Evolutionary conservation across 2,888 invertebrate species (phyloP).

Genomic region (Cinara cedri): DNA sequence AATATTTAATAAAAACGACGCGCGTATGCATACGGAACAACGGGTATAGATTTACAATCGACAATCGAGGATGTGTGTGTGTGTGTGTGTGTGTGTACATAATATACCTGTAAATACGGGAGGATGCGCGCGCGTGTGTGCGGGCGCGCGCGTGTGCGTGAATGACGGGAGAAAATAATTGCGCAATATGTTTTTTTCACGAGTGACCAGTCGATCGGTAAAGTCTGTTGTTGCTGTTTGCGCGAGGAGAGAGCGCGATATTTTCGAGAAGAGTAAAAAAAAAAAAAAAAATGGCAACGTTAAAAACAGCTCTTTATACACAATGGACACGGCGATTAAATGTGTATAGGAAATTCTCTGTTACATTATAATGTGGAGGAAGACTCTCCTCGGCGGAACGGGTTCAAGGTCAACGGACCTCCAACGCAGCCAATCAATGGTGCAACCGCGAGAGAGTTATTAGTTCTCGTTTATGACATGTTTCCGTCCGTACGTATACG

Average conservation of each 20-base stretch:
- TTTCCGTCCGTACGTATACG: slow-evolving; percentile 27
- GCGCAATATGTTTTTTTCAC: not conserved
- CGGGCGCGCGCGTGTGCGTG: not conserved
- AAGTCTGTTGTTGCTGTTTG: slow-evolving; percentile 12
- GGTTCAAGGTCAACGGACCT: slow-evolving; percentile 57
- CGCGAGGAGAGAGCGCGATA: slow-evolving; percentile 22
- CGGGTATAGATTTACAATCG: slow-evolving; percentile 15
- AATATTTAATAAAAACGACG: not conserved
- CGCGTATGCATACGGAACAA: too few relatives aligned
- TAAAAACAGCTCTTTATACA: slow-evolving; percentile 34
- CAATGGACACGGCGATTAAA: slow-evolving; percentile 51
- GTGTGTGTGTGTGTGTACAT: not conserved
- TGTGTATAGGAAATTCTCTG: slow-evolving; percentile 53
- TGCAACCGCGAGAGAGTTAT: slow-evolving; percentile 47
- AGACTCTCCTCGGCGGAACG: slow-evolving; percentile 50
- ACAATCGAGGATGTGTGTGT: slow-evolving; percentile 6
- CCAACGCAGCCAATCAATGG: slow-evolving; percentile 52
- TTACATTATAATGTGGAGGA: slow-evolving; percentile 29
- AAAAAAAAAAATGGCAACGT: slow-evolving; percentile 53
- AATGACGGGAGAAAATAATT: not conserved
- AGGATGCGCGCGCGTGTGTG: not conserved
- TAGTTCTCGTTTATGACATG: slow-evolving; percentile 53
- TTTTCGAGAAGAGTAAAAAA: slow-evolving; percentile 40
- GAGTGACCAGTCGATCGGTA: slow-evolving; percentile 32
- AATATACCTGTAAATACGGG: not conserved